Evolutionary conservation across 2,888 invertebrate genomes (phyloP).

Genomic region (Nomada ruficornis): DNA sequence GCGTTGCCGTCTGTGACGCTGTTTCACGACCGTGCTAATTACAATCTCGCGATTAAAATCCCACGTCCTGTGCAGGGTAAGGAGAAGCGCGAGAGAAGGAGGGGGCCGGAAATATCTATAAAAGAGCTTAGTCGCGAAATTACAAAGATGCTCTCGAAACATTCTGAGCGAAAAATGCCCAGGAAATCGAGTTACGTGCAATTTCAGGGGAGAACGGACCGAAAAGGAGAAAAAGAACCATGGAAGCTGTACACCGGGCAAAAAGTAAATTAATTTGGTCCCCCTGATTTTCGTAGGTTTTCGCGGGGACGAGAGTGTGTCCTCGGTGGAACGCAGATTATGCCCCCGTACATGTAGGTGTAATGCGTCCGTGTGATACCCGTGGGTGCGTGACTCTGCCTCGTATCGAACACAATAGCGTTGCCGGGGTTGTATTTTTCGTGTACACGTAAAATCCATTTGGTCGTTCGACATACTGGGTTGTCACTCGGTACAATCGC

Average conservation of each 20-base stretch:
- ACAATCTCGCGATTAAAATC: conserved; percentile 44
- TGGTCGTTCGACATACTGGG: conserved; percentile 74
- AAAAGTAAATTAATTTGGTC: conserved; percentile 64
- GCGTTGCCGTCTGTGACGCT: conserved; percentile 15
- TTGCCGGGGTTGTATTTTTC: conserved; percentile 69
- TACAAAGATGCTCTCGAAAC: conserved; percentile 39
- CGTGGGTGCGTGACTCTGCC: conserved; percentile 62
- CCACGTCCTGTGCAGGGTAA: background rate
- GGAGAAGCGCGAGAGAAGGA: background rate
- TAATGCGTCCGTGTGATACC: conserved; percentile 62
- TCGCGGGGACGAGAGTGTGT: conserved; percentile 27
- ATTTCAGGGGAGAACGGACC: conserved; percentile 38
- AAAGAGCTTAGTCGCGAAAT: conserved; percentile 35
- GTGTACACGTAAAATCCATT: conserved; percentile 76
- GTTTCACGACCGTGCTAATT: conserved; percentile 46
- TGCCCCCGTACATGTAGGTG: conserved; percentile 57
- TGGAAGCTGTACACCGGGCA: conserved; percentile 25
- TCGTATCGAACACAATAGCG: conserved; percentile 66
- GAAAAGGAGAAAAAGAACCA: conserved; percentile 27
- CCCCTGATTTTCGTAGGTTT: conserved; percentile 32
- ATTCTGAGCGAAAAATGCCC: conserved; percentile 41
- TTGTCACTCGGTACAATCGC: conserved; percentile 73
- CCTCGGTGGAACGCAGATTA: conserved; percentile 53
- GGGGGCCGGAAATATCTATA: conserved; percentile 43
- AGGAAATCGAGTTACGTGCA: conserved; percentile 52